Conservation (phyloP, 2,888 invertebrate genomes). For the Zaprionus bogoriensis region DNA sequence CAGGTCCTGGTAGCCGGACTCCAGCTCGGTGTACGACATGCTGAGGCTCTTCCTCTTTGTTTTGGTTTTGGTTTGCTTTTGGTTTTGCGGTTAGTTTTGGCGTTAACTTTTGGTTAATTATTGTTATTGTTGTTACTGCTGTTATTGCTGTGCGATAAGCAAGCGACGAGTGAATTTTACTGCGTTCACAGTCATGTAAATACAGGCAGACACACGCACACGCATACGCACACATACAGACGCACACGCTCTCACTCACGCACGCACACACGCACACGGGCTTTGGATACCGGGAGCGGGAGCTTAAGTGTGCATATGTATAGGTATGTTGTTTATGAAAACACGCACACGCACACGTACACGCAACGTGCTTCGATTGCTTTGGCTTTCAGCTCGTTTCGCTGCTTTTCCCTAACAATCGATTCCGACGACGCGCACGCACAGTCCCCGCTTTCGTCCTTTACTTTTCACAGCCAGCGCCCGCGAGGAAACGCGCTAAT, state of each 20-base stretch:
- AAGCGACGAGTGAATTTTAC: conserved; percentile 12
- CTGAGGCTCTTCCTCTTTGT: neutral
- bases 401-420: neutral
- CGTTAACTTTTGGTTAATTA: neutral
- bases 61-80: conserved; percentile 3
- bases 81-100: conserved; percentile 24
- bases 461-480: conserved; percentile 3
- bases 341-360: conserved; percentile 6
- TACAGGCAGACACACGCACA: neutral
- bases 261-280: conserved; percentile 5
- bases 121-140: too few species aligned
- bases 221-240: neutral
- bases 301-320: neutral
- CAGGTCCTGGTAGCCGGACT: conserved; percentile 95
- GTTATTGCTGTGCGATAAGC: conserved; percentile 23
- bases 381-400: neutral
- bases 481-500: conserved; percentile 15
- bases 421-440: neutral
- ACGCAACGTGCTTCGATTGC: conserved; percentile 12
- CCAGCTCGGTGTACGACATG: conserved; percentile 97
- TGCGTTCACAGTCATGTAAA: conserved; percentile 1
- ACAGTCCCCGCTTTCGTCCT: conserved; percentile 15
- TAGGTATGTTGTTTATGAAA: neutral
- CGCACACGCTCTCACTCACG: too few species aligned
- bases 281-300: conserved; percentile 15